Evolutionary conservation across 1,140 invertebrate species (phyloP).

Genomic region (Chrysoperla carnea): DNA sequence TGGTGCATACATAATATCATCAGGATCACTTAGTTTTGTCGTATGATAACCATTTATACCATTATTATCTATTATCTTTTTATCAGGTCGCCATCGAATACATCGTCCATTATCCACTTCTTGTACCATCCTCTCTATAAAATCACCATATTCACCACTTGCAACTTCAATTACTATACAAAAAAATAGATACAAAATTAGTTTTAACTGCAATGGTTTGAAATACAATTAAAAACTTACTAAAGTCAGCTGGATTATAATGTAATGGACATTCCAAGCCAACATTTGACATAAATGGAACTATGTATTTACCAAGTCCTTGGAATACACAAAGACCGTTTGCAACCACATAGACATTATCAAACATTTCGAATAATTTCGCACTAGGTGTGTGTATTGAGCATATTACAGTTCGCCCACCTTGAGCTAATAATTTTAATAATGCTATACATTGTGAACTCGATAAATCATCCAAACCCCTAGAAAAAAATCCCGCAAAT

Average conservation of each 20-base stretch:
- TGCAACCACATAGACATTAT: conserved; percentile 57
- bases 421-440: conserved; percentile 56
- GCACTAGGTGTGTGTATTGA: conserved; percentile 85
- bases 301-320: conserved; percentile 40
- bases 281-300: conserved; percentile 45
- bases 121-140: conserved; percentile 40
- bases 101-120: conserved; percentile 40
- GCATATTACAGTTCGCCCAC: conserved; percentile 73
- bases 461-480: conserved; percentile 59
- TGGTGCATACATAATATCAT: no score
- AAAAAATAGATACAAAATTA: neutral
- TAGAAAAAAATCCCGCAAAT: conserved; percentile 22
- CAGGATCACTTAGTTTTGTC: no score
- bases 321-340: conserved; percentile 59
- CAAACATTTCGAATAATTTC: conserved; percentile 54
- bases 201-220: neutral
- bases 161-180: conserved; percentile 57
- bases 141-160: conserved; percentile 51
- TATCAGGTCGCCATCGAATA: conserved; percentile 23
- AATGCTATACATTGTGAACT: conserved; percentile 57
- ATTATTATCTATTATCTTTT: conserved; percentile 1
- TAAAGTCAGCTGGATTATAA: conserved; percentile 69
- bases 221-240: conserved; percentile 27
- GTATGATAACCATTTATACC: neutral
- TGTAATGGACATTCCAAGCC: conserved; percentile 52